Evolutionary conservation across 92 coral and sea anemone species (phyloP), one percentile per base, ranked within the genome.

Genomic region (Parazoanthus atlanticus): DNA sequence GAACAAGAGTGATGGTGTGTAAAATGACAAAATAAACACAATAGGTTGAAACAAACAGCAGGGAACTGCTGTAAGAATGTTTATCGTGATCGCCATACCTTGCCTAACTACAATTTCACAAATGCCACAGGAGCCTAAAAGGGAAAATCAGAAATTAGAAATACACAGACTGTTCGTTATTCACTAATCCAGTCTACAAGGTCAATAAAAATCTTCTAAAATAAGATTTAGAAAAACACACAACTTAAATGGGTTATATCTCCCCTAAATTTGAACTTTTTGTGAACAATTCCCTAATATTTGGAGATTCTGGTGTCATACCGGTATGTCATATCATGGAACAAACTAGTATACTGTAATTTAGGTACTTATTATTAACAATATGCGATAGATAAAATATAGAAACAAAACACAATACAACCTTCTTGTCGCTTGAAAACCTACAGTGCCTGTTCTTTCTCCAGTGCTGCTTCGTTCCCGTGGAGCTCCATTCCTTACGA

Each of bases 51-150:
- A 79, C 43, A 19, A 79, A 79, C 21, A 79, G 38, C 38, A 2
- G 38, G 38, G 38, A 36, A 36, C 38, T 36, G 47, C 47, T 43
- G 9, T 26, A 23, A 47, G 21, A 10, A 17, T 29, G 84, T 80
- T 49, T 26, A 36, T n/a, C 23, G 17, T 31, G 19, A 33, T 25
- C 15, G 5, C 16, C 86, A 79, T 69, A 96, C 98, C 89, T 78
- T 95, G 99, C 56, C 91, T 86, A 64, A 89, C 93, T 47, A 86
- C 64, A 46, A 91, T 86, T 28, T 91, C 91, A 88, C 99, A 96
- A 82, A 79, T 78, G 81, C 76, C 95, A 90, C 99, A 96, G 41
- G 93, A 86, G 38, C 94, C 99, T 96, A 84, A 72, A 76, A 86
- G 8, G 41, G 19, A 16, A 52, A 79, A 49, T 21, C 0, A 66